Evolutionary conservation across 2,888 invertebrate species (phyloP), one percentile per base, ranked within the genome.

Genomic region (Pegoplata infirma): DNA sequence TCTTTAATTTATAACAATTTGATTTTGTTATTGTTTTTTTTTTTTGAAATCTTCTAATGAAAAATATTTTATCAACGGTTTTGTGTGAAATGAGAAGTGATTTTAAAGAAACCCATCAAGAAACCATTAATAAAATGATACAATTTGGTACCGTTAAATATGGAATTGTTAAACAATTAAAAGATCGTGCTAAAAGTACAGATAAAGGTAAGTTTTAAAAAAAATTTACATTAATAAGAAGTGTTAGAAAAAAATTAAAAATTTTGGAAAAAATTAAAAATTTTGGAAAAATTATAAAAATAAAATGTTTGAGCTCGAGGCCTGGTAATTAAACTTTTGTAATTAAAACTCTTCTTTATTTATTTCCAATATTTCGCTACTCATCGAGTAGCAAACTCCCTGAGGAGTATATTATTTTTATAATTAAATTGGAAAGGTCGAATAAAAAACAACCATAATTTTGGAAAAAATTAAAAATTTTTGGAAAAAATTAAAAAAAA

Each of bases 111-210:
- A 89, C 86, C 87, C 87, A 89, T 87, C 87, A 89, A 88, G 88
- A 89, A 87, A 89, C 89, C 85, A 88, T 89, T 86, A 89, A 87
- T 87, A 91, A 89, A 90, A 92, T 92, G 92, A 91, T 91, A 91
- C 91, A 91, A 90, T 91, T 92, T 91, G 92, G 92, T 89, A 92
- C 91, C 87, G 91, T 92, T 87, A 92, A 92, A 91, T 92, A 91
- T 90, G 91, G 91, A 91, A 92, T 92, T 89, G 91, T 90, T 82
- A 89, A 89, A 86, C 90, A 89, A 84, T 85, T 85, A 87, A 91
- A 84, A 87, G 92, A 83, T 86, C 90, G 88, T 83, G 85, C 88
- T 69, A 84, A 87, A 82, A 88, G 88, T 84, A 84, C 87, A 49
- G 89, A 88, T 78, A 87, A 88, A 85, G 89, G 89, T 89, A 74